Base-by-base conservation (phyloP, 2,888 invertebrate genomes). In the Apoda limacodes region DNA sequence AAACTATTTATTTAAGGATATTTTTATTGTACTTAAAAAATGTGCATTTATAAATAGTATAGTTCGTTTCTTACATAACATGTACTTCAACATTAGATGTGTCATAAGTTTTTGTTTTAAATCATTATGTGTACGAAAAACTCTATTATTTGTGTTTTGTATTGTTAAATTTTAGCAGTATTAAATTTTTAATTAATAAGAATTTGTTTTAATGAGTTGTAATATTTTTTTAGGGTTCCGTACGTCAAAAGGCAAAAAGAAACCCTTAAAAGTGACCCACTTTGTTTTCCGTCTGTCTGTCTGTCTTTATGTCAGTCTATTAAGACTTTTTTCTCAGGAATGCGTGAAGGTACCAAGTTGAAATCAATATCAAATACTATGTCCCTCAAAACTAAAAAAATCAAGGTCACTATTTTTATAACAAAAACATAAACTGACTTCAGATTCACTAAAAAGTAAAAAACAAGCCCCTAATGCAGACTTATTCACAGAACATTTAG, bases 131-230 rank as follows among this genome's bases (percentile, higher is more conserved):
- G 61, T 61, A 75, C 60, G n/a, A 17, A 17, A 72, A 56, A 56
- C 48, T 66, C 50, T 64, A 63, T 65, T 54, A 55, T 59, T 53
- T 67, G 61, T 49, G 62, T 75, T 75, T 66, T 66, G 52, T 71
- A 72, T 76, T 78, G 78, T 76, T 78, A 74, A 76, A 70, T 66
- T 68, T 76, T 78, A 76, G 76, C 75, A 69, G 74, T 71, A 78
- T 72, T 78, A 74, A 71, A 74, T 65, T 60, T 55, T 59, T 56
- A 55, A 59, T 49, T 53, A 44, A 48, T 34, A 19, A 3, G 9
- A 22, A 22, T 19, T 25, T 35, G 34, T 43, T 40, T 39, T 10
- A 34, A 15, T 39, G 29, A 34, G 43, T 43, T 40, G 37, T 40
- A 13, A 9, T 32, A 28, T 11, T 7, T 17, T 17, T 17, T 17